Percentiles rank a stretch among this genome's conserved stretches.
These are phyloP conservation scores for Drosophila heteroneura DNA, from an alignment of 2,888 invertebrate species.

Conservation along the genomic window DNA sequence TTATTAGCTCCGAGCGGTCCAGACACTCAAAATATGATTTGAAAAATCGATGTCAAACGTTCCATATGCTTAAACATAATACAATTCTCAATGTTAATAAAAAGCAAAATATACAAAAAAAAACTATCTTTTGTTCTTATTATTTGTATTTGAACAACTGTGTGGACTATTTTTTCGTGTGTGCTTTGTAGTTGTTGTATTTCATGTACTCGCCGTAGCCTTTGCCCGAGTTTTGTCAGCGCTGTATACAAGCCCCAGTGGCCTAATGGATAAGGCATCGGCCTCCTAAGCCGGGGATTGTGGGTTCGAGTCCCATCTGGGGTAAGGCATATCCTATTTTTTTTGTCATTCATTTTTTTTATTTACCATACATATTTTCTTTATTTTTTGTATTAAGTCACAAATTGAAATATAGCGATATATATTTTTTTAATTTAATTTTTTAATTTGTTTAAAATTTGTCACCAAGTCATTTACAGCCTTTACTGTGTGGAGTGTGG, in stretches of 20 bases:
- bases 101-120: background rate
- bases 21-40: slow-evolving; percentile 9
- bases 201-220: slow-evolving; percentile 6
- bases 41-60: slow-evolving; percentile 20
- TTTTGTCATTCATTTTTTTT: background rate
- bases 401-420: too few species aligned
- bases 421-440: background rate
- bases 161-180: slow-evolving; percentile 4
- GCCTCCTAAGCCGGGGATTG: slow-evolving; percentile 73
- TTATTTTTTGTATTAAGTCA: background rate
- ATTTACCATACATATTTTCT: background rate
- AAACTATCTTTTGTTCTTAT: background rate
- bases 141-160: slow-evolving; percentile 38
- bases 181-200: slow-evolving; percentile 4
- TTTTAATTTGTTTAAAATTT: background rate
- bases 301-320: slow-evolving; percentile 71
- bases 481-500: slow-evolving; percentile 24
- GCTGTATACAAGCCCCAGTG: slow-evolving; percentile 47
- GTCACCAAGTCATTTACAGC: background rate
- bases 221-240: slow-evolving; percentile 21
- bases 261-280: slow-evolving; percentile 74
- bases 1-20: slow-evolving; percentile 6
- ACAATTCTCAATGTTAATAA: slow-evolving; percentile 23
- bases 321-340: slow-evolving; percentile 13
- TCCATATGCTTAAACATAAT: slow-evolving; percentile 4